These are phyloP conservation scores for Atrina japonica DNA, from an alignment of 2,888 invertebrate species.

Conservation along the genomic window DNA sequence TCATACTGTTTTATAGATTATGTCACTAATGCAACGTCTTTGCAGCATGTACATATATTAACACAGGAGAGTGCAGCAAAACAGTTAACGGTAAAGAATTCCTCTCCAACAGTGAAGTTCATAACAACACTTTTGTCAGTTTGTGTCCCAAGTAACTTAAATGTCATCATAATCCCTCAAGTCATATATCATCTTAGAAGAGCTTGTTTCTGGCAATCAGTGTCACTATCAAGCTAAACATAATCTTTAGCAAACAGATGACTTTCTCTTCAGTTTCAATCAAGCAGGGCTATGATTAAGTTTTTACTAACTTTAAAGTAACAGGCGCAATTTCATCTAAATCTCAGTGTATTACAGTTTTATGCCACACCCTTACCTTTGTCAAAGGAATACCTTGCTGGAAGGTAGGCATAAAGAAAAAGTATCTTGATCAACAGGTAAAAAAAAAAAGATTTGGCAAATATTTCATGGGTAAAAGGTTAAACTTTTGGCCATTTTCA, in stretches of 20 bases:
- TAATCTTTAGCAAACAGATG: slow-evolving; percentile 54
- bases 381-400: background rate
- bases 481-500: too few species aligned
- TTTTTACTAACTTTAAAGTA: slow-evolving; percentile 29
- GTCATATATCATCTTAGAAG: slow-evolving; percentile 27
- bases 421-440: background rate
- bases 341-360: background rate
- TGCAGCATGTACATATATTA: too few species aligned
- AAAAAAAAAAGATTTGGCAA: background rate
- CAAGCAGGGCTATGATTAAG: slow-evolving; percentile 19
- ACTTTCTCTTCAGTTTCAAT: slow-evolving; percentile 32
- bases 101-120: too few species aligned
- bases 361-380: slow-evolving; percentile 3
- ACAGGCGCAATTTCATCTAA: slow-evolving; percentile 10
- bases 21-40: too few species aligned
- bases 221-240: slow-evolving; percentile 47
- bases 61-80: too few species aligned
- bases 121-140: slow-evolving; percentile 1
- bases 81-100: too few species aligned
- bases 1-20: too few species aligned
- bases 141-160: slow-evolving; percentile 17
- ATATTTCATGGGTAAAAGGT: background rate
- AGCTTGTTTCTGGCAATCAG: slow-evolving; percentile 57
- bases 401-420: background rate
- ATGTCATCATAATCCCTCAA: slow-evolving; percentile 1